Percentiles rank a stretch among this genome's conserved stretches.
Conservation (phyloP, 2,797 vertebrate genomes). For the Tragopan temminckii region DNA sequence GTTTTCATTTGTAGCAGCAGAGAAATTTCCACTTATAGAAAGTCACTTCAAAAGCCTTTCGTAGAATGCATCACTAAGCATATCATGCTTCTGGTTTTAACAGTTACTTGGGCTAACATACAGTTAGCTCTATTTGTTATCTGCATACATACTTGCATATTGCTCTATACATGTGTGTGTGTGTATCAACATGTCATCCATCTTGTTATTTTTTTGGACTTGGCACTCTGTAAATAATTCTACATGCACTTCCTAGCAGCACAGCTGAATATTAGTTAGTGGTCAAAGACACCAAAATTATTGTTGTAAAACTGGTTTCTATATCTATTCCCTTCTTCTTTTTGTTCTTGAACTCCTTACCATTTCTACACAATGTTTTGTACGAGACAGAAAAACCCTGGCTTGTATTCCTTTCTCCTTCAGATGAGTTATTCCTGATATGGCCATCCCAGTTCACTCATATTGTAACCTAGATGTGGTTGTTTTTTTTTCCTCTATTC, state of each 20-base stretch:
- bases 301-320: neutral
- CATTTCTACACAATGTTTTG: neutral
- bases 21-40: neutral
- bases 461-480: neutral
- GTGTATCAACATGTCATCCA: neutral
- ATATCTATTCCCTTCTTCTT: neutral
- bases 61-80: accelerated
- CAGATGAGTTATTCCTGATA: neutral
- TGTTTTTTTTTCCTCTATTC: neutral
- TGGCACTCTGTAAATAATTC: neutral
- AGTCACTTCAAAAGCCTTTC: neutral
- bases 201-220: neutral
- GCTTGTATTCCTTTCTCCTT: neutral
- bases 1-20: neutral
- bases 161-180: neutral
- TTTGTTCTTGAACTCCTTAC: neutral
- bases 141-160: neutral
- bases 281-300: neutral
- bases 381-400: neutral
- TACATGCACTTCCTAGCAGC: neutral
- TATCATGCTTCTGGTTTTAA: neutral
- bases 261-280: neutral
- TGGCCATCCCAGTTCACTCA: neutral
- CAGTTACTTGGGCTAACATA: neutral
- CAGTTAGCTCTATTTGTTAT: neutral